phyloP scores from a whole-genome alignment of 2,888 invertebrate genomes.

The Sphaeridia pumilis region DNA sequence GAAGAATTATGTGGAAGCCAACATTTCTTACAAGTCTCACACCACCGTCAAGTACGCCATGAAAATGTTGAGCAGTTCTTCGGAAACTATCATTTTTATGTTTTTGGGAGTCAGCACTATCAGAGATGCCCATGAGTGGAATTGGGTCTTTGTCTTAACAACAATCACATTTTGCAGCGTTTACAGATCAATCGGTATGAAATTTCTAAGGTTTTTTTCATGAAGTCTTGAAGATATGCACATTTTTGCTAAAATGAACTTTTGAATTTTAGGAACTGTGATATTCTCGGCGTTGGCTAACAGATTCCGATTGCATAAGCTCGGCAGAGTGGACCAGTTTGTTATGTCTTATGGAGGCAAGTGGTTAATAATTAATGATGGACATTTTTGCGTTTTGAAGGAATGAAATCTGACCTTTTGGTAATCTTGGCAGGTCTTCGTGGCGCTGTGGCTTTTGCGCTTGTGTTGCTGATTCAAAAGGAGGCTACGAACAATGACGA shows the following conservation, averaged over 20 bases:
- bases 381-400: constrained; percentile 38
- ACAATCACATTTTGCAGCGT: constrained; percentile 87
- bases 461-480: constrained; percentile 77
- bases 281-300: constrained; percentile 82
- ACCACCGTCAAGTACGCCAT: constrained; percentile 97
- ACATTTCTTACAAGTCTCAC: constrained; percentile 93
- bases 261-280: constrained; percentile 93
- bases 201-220: too few relatives aligned
- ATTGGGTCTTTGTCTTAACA: constrained; percentile 84
- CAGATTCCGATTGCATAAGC: constrained; percentile 76
- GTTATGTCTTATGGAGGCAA: constrained; percentile 37
- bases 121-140: constrained; percentile 85
- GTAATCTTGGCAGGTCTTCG: constrained; percentile 64
- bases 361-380: too few relatives aligned
- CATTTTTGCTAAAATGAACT: too few relatives aligned
- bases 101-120: constrained; percentile 97
- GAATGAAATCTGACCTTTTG: constrained; percentile 70
- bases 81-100: constrained; percentile 99
- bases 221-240: too few relatives aligned
- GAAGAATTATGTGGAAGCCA: constrained; percentile 97
- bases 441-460: constrained; percentile 93
- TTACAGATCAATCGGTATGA: constrained; percentile 79
- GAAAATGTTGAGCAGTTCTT: constrained; percentile 95
- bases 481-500: constrained; percentile 61
- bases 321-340: constrained; percentile 88